phyloP scores from a whole-genome alignment of 2,113 vertebrate genomes.

The Procapra przewalskii region DNA sequence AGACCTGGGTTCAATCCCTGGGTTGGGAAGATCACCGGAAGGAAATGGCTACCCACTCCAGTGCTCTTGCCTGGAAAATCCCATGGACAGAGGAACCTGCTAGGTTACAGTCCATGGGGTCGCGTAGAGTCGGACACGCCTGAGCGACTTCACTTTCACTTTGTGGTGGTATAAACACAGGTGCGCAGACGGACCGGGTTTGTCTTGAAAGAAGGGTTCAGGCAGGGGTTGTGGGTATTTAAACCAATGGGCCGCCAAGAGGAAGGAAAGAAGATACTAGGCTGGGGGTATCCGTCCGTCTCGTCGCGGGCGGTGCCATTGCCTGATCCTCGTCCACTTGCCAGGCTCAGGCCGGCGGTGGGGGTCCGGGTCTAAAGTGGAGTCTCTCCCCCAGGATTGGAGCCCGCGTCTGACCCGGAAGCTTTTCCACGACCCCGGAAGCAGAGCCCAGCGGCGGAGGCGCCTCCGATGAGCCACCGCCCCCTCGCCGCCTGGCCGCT shows the following conservation, averaged over 20 bases:
- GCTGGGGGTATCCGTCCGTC: background rate
- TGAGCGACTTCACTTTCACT: background rate
- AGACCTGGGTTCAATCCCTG: background rate
- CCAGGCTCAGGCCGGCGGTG: accelerated
- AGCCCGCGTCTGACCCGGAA: constrained; percentile 54
- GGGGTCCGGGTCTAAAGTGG: accelerated
- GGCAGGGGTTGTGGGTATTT: background rate
- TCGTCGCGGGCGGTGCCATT: accelerated
- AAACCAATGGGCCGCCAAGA: background rate
- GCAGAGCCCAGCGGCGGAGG: background rate
- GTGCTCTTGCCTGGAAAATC: background rate
- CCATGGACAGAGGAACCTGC: background rate
- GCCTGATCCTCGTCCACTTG: accelerated
- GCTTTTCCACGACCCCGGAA: constrained; percentile 46
- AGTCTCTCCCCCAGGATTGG: accelerated
- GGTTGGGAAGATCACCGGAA: background rate
- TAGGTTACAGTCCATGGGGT: background rate
- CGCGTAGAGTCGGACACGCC: background rate
- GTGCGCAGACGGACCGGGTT: background rate
- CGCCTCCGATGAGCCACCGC: constrained; percentile 3
- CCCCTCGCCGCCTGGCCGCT: background rate
- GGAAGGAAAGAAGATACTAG: background rate
- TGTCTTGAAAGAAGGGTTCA: background rate
- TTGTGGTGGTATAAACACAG: background rate
- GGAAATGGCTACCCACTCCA: background rate